Conservation (phyloP, 2,113 vertebrate genomes). For the Xiphorhynchus elegans region DNA sequence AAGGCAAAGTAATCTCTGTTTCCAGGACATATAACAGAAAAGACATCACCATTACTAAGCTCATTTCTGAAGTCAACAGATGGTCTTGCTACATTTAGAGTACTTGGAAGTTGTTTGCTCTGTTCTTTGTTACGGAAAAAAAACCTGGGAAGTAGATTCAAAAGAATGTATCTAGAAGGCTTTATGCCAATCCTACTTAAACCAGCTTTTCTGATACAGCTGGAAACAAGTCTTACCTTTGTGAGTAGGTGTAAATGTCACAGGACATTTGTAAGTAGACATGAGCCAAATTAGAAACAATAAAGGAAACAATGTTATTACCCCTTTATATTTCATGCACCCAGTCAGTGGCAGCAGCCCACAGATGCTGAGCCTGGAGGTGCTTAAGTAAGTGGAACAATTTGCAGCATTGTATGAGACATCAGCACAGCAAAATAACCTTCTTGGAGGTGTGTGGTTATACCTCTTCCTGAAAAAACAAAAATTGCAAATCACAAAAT, state of each 20-base stretch:
- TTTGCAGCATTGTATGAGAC: background rate
- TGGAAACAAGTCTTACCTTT: background rate
- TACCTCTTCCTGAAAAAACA: background rate
- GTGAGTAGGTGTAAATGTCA: background rate
- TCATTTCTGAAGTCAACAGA: constrained; percentile 33
- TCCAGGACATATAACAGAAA: background rate
- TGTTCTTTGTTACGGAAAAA: constrained; percentile 3
- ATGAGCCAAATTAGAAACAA: background rate
- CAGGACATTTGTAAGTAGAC: background rate
- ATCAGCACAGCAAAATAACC: background rate
- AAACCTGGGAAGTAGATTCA: background rate
- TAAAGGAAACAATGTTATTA: background rate
- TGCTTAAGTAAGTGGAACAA: background rate
- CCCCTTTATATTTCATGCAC: background rate
- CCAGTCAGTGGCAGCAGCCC: background rate
- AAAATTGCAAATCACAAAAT: background rate
- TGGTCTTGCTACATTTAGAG: background rate
- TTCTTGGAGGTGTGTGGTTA: background rate
- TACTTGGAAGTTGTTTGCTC: background rate
- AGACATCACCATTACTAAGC: background rate
- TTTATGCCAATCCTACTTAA: background rate
- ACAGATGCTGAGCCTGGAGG: background rate
- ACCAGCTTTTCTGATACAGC: background rate
- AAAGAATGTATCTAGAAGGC: background rate
- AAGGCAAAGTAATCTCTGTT: background rate